These are phyloP conservation scores for Pterocles gutturalis DNA, from an alignment of 2,113 vertebrate species.

Conservation along the genomic window DNA sequence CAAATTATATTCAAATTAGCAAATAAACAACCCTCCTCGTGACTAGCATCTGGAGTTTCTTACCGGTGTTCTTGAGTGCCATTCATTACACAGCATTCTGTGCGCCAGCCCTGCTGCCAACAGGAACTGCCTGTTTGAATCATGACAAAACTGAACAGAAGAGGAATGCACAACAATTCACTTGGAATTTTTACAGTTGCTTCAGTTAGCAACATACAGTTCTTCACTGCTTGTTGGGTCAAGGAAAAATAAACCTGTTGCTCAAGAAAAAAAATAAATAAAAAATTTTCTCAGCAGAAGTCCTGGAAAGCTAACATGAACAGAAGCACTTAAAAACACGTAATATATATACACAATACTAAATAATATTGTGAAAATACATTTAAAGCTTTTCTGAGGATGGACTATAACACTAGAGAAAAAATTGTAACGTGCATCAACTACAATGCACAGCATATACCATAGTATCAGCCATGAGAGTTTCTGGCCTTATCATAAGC, in stretches of 20 bases:
- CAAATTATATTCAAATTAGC: not conserved
- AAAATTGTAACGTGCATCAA: not conserved
- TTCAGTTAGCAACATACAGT: not conserved
- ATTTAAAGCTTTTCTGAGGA: not conserved
- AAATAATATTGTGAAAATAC: not conserved
- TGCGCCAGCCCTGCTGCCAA: not conserved
- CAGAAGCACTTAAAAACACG: not conserved
- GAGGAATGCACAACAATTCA: not conserved
- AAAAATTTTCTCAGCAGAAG: not conserved
- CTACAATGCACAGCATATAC: not conserved
- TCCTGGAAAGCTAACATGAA: not conserved
- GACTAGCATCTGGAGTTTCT: not conserved
- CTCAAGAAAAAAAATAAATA: not conserved
- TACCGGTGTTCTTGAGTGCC: not conserved
- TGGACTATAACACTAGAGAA: not conserved
- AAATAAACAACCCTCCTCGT: accelerated
- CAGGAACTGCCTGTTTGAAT: not conserved
- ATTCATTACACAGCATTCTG: not conserved
- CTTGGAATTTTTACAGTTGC: not conserved
- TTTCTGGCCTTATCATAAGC: not conserved
- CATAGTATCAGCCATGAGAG: accelerated
- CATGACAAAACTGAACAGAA: not conserved
- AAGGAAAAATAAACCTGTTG: not conserved
- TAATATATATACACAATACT: not conserved
- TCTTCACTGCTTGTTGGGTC: not conserved